Evolutionary conservation across 1,140 invertebrate genomes (phyloP), one percentile per base, ranked within the genome.

Genomic region (Panagrolaimus sp.): DNA sequence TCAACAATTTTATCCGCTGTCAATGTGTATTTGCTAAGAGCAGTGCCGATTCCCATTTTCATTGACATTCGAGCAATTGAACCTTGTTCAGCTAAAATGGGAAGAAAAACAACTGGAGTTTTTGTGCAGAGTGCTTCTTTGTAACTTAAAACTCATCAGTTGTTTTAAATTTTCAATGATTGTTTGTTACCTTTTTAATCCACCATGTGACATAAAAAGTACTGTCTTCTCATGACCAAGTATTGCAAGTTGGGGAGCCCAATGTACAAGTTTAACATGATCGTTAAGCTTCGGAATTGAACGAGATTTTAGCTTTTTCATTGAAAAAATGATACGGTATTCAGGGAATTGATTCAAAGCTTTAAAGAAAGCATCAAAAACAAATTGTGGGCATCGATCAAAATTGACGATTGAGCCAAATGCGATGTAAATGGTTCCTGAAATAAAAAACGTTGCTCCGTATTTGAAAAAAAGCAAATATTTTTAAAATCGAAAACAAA

Each of bases 361-460:
- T n/a, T 57, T 31, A 11, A 66, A 66, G 11, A 66, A 51, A 1
- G 65, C 65, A 16, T 66, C 27, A 16, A 66, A 57, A 31, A 66
- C 13, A 7, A 1, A 9, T 25, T 43, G 23, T 5, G 65, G 65
- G 11, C 27, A 31, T 9, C 23, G 27, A 23, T 45, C 16, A 31
- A 31, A 66, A 31, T 20, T 31, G 27, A 66, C 65, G 7, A 44
- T 20, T 2, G 44, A 14, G 20, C 65, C 65, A 16, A 67, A 67
- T 0, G 66, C 66, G 16, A 67, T 67, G 23, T 67, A 67, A 67
- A 67, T 67, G n/a, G 66, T 67, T 66, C 65, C 65, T 66, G 9
- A 48, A 66, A n/a, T n/a, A 47, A 7, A 1, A 13, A 16, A 5
- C 31, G 25, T 16, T 1, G n/a, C 8, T 11, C 0, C 0, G 9